Conservation (phyloP, 2,113 vertebrate species). For the Malurus cyaneus region DNA sequence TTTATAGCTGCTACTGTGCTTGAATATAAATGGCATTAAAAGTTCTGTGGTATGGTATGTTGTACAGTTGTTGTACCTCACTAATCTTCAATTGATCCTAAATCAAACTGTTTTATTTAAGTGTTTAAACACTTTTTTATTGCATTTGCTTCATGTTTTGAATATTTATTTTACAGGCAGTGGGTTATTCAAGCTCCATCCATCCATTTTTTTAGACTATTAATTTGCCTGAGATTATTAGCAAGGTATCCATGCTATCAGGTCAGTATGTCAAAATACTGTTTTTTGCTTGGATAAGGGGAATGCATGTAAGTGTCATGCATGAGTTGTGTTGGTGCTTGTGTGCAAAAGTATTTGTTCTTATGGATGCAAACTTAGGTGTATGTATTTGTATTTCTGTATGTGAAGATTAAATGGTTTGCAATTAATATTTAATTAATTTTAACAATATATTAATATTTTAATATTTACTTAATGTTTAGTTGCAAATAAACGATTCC, state of each 20-base stretch:
- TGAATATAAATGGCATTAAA: neutral
- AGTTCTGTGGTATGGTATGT: neutral
- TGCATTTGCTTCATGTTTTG: neutral
- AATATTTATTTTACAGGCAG: slow-evolving; percentile 71
- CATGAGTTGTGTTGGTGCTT: neutral
- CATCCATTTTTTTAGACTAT: slow-evolving; percentile 79
- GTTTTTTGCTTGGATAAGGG: neutral
- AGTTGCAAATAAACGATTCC: neutral
- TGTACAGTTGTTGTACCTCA: neutral
- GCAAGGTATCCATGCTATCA: slow-evolving; percentile 84
- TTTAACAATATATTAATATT: too few relatives aligned
- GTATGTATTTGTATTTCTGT: neutral
- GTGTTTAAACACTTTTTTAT: neutral
- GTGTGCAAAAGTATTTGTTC: neutral
- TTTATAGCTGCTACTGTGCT: neutral
- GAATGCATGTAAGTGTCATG: neutral
- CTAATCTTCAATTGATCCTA: neutral
- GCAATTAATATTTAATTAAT: too few relatives aligned
- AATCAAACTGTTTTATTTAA: neutral
- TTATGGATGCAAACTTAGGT: neutral
- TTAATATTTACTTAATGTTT: too few relatives aligned
- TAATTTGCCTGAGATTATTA: slow-evolving; percentile 85
- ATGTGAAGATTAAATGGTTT: neutral
- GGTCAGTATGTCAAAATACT: slow-evolving; percentile 68
- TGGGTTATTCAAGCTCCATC: slow-evolving; percentile 79